Evolutionary conservation across 2,888 invertebrate genomes (phyloP), one percentile per base, ranked within the genome.

Genomic region (Epistrophe eligans): DNA sequence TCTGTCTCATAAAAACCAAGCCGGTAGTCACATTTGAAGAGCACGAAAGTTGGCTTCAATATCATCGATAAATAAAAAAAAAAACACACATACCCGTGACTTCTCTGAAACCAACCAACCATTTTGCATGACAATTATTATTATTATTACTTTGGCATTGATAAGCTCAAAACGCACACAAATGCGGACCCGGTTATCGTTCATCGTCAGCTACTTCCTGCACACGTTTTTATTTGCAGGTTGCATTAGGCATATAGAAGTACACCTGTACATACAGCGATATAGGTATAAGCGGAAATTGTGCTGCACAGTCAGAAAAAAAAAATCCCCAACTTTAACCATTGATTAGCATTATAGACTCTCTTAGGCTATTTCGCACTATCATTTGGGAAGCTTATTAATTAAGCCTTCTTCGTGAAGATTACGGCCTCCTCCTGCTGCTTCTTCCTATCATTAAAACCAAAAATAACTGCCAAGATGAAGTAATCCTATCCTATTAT

Each of bases 401-500:
- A 87, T 87, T 87, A 79, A 87, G 87, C 43, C 74, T 40, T 11
- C 74, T 38, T 15, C 11, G 48, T 24, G 40, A 77, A 77, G 72
- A 79, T 74, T 71, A 71, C 24, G 17, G 11, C 19, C 66, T 72
- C n/a, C 52, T 9, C 64, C 52, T 17, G 66, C 17, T 7, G n/a
- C 2, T 2, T 7, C 17, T 19, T 40, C 13, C 19, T 58, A 73
- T 71, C 76, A 79, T 82, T 83, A 76, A 87, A 79, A 66, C 84
- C 74, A 70, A 70, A 74, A 84, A 71, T 76, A 76, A 84, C 73
- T 76, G 64, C 79, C 62, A 64, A 79, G 48, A 83, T 87, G 79
- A 87, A 87, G 79, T 87, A 87, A 87, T 87, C 83, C 87, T 40
- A 83, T 79, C 79, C 19, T 58, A 76, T 87, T 79, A 83, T 72